A percentile compares a stretch with the other conserved stretches of the same genome.
Conservation (phyloP, 2,888 invertebrate species). For the Hemaris fuciformis region DNA sequence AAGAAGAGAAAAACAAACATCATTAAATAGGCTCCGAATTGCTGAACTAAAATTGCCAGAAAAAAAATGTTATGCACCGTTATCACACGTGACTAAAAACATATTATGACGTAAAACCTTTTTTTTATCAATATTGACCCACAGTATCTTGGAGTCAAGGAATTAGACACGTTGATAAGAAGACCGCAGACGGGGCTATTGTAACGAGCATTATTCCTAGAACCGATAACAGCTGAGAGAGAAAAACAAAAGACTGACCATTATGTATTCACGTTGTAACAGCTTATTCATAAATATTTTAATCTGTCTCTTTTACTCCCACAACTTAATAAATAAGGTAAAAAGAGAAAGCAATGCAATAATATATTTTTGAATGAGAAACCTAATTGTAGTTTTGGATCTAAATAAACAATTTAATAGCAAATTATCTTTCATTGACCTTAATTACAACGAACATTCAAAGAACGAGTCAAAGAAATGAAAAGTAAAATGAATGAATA, state of each 20-base stretch:
- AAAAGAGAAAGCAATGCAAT: background rate
- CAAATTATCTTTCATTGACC: background rate
- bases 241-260: slow-evolving; percentile 1
- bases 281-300: background rate
- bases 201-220: background rate
- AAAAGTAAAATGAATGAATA: background rate
- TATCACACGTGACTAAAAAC: background rate
- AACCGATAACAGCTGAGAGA: background rate
- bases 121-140: background rate
- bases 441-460: background rate
- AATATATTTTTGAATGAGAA: background rate
- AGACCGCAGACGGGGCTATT: background rate
- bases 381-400: background rate
- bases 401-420: background rate
- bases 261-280: background rate
- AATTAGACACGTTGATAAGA: background rate
- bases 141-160: background rate
- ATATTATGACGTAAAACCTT: background rate
- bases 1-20: background rate
- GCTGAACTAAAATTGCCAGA: too few species aligned
- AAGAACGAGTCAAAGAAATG: background rate
- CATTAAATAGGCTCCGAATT: too few species aligned
- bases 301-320: background rate
- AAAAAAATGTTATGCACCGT: too few species aligned
- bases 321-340: background rate